phyloP scores from a whole-genome alignment of 23 tunicate genomes.

The Clavelina lepadiformis region DNA sequence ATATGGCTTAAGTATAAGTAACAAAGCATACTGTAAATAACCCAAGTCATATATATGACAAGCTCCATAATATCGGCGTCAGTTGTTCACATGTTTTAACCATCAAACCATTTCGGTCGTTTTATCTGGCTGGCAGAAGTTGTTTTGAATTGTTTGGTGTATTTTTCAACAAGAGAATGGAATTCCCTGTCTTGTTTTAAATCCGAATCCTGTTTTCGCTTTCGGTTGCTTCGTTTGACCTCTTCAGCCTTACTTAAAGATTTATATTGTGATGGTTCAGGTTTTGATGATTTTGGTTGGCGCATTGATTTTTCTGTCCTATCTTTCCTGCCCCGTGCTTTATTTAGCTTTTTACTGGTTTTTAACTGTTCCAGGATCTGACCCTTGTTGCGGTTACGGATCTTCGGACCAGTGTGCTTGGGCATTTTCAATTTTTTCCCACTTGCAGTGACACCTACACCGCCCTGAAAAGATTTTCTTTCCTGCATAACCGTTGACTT shows the following conservation, averaged over 20 bases:
- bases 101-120: constrained; percentile 46
- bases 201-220: not conserved
- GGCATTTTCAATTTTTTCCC: constrained; percentile 80
- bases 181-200: constrained; percentile 44
- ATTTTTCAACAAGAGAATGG: constrained; percentile 57
- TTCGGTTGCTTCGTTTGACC: not conserved
- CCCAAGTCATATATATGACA: no score
- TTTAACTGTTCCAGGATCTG: constrained; percentile 57
- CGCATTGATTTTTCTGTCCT: not conserved
- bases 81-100: no score
- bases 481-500: constrained; percentile 1
- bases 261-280: not conserved
- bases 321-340: not conserved
- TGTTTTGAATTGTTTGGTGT: constrained; percentile 36
- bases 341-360: constrained; percentile 71
- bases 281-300: not conserved
- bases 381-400: constrained; percentile 78
- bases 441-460: constrained; percentile 35
- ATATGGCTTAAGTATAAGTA: no score
- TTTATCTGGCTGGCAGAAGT: not conserved
- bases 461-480: constrained; percentile 54
- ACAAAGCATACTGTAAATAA: no score
- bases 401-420: constrained; percentile 85
- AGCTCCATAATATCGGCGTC: no score
- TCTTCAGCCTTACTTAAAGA: no score